Percentiles rank a stretch among this genome's conserved stretches.
These are phyloP conservation scores for Porites divaricata DNA, from an alignment of 92 coral and sea anemone genomes.

Conservation along the genomic window DNA sequence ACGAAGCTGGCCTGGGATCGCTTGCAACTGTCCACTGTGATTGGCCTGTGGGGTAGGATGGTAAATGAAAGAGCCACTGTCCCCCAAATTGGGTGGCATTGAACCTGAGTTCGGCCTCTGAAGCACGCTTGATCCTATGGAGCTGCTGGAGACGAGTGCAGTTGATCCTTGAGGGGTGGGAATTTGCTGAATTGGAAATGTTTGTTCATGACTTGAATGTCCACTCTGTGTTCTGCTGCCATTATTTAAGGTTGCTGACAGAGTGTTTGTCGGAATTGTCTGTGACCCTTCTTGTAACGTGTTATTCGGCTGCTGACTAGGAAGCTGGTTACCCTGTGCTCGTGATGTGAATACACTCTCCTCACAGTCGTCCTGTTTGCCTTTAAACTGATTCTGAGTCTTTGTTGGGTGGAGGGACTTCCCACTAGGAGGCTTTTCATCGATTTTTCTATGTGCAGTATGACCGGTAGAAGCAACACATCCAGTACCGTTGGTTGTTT, in stretches of 20 bases:
- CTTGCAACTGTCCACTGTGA: conserved; percentile 3
- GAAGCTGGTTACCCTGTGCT: not conserved
- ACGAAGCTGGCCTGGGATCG: conserved; percentile 27
- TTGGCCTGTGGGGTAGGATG: conserved; percentile 12
- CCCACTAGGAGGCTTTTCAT: not conserved
- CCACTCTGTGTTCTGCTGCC: not conserved
- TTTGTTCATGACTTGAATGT: not conserved
- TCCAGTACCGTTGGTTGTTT: not conserved
- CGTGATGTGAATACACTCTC: not conserved
- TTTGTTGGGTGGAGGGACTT: not conserved
- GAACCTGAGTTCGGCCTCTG: conserved; percentile 4
- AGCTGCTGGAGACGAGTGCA: not conserved
- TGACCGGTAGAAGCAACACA: conserved; percentile 5
- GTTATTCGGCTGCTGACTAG: not conserved
- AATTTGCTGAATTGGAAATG: not conserved
- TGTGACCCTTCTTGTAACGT: not conserved
- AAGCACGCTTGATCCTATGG: not conserved
- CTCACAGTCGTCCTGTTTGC: not conserved
- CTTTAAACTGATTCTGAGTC: not conserved
- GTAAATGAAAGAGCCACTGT: conserved; percentile 8
- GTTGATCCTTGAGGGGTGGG: not conserved
- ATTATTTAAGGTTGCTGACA: conserved; percentile 2
- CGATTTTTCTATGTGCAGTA: not conserved
- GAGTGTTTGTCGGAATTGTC: conserved; percentile 9
- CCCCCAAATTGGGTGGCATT: not conserved